These are phyloP conservation scores for Electrona antarctica DNA, from an alignment of 2,113 vertebrate genomes.

Conservation along the genomic window DNA sequence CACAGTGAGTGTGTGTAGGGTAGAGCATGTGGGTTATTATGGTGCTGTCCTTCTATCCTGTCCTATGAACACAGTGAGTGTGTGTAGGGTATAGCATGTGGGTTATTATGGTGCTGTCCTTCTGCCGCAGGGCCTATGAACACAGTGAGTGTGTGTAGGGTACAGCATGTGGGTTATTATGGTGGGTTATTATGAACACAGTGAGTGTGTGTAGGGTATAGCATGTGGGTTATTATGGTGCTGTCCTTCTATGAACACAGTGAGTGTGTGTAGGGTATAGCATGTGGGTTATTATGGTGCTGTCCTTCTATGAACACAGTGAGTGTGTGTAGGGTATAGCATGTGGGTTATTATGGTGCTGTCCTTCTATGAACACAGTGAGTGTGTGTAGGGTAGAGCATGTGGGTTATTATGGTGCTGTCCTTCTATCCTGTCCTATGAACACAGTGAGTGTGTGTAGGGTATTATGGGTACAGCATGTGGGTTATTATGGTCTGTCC, in stretches of 20 bases:
- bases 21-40: slow-evolving; percentile 68
- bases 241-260: slow-evolving; percentile 37
- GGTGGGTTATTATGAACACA: slow-evolving; percentile 32
- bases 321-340: slow-evolving; percentile 32
- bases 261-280: slow-evolving; percentile 29
- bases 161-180: slow-evolving; percentile 68
- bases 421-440: slow-evolving; percentile 45
- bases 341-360: slow-evolving; percentile 66
- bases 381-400: slow-evolving; percentile 42
- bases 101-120: slow-evolving; percentile 60
- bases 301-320: slow-evolving; percentile 36
- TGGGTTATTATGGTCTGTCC: slow-evolving; percentile 63
- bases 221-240: slow-evolving; percentile 67
- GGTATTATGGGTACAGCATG: slow-evolving; percentile 52
- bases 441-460: slow-evolving; percentile 22
- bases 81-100: slow-evolving; percentile 51
- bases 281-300: slow-evolving; percentile 66
- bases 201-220: slow-evolving; percentile 26
- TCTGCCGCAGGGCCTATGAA: too few species aligned
- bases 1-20: slow-evolving; percentile 21
- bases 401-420: slow-evolving; percentile 64
- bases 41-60: slow-evolving; percentile 48
- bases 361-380: slow-evolving; percentile 35
- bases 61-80: slow-evolving; percentile 20
- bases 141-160: slow-evolving; percentile 21